A percentile compares a stretch with the other conserved stretches of the same genome.
Conservation (phyloP, 2,888 invertebrate genomes). For the Lypha dubia region DNA sequence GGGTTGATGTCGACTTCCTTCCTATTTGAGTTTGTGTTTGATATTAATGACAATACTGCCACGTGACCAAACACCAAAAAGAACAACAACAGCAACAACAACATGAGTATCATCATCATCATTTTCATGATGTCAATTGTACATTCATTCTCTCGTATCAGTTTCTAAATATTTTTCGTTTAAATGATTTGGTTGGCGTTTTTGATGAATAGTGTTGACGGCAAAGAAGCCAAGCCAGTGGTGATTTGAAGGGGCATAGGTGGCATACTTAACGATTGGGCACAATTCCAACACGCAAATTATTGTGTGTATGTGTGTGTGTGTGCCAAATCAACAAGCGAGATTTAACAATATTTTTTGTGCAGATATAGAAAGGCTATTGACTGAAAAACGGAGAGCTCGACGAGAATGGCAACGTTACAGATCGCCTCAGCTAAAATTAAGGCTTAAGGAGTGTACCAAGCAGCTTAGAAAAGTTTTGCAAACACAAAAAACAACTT, state of each 20-base stretch:
- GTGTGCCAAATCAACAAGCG: too few species aligned
- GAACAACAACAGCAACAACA: conserved; percentile 16
- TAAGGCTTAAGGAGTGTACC: too few species aligned
- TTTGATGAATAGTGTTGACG: conserved; percentile 33
- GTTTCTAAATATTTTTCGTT: not conserved
- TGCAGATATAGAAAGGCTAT: too few species aligned
- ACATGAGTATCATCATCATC: conserved; percentile 11
- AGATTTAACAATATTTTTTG: too few species aligned
- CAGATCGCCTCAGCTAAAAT: too few species aligned
- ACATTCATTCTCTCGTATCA: not conserved
- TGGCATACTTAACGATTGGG: conserved; percentile 28
- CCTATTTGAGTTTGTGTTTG: not conserved
- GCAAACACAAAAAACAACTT: too few species aligned
- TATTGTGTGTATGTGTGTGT: too few species aligned
- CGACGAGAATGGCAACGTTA: too few species aligned
- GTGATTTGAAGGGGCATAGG: conserved; percentile 22
- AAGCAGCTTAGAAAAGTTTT: too few species aligned
- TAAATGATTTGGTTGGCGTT: conserved; percentile 13
- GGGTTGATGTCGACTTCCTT: conserved; percentile 13
- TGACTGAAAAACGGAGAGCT: too few species aligned
- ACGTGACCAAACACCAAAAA: too few species aligned
- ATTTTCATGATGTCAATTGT: not conserved
- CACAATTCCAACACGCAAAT: conserved; percentile 17
- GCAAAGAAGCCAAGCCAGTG: conserved; percentile 24
- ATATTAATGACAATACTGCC: conserved; percentile 1